phyloP scores from a whole-genome alignment of 2,888 invertebrate genomes.

The Atherix ibis region DNA sequence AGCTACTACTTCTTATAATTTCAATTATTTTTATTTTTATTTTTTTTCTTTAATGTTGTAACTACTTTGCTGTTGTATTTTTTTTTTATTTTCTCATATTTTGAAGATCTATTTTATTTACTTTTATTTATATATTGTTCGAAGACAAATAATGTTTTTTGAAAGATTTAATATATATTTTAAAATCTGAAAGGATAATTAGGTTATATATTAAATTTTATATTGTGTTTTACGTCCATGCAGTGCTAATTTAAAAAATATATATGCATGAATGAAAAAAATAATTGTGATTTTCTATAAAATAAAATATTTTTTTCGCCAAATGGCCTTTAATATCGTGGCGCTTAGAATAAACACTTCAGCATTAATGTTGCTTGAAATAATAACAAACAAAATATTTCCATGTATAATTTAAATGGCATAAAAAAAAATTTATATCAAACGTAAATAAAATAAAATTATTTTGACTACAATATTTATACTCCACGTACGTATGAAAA shows the following conservation, averaged over 20 bases:
- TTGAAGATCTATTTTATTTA: conserved; percentile 17
- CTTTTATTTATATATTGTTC: conserved; percentile 18
- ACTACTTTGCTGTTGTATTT: conserved; percentile 15
- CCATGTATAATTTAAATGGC: no score
- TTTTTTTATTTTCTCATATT: conserved; percentile 17
- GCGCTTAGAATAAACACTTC: no score
- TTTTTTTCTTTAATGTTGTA: conserved; percentile 16
- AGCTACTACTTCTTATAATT: neutral
- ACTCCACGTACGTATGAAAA: no score
- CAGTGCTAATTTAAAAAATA: no score
- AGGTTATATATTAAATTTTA: conserved; percentile 6
- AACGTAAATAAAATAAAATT: neutral
- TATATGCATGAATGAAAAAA: neutral
- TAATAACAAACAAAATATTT: no score
- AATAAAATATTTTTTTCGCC: no score
- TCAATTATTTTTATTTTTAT: conserved; percentile 12
- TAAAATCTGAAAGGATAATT: conserved; percentile 33
- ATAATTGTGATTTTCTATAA: conserved; percentile 1
- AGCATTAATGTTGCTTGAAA: neutral
- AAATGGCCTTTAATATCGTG: neutral
- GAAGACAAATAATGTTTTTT: conserved; percentile 34
- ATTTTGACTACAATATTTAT: no score
- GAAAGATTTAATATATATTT: conserved; percentile 22
- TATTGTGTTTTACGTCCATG: conserved; percentile 3
- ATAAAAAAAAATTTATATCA: neutral